Percentiles rank a stretch among this genome's conserved stretches.
Conservation (phyloP, 2,888 invertebrate genomes). For the Platycheirus albimanus region DNA sequence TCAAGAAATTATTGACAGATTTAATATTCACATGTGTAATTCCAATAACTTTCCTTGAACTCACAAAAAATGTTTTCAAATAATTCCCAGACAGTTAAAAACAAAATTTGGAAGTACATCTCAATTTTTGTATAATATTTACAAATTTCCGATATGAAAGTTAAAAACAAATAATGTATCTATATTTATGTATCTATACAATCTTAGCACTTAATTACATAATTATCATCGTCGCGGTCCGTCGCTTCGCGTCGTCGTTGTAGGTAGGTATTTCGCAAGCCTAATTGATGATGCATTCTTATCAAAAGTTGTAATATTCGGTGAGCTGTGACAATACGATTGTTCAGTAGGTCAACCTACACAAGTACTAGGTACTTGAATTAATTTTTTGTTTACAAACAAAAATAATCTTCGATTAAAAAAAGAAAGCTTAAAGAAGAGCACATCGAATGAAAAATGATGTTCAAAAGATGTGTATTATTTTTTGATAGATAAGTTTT, state of each 20-base stretch:
- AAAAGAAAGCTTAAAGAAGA: not conserved
- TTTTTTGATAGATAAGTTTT: too few relatives aligned
- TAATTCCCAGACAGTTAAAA: too few relatives aligned
- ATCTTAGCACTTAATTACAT: not conserved
- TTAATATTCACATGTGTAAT: too few relatives aligned
- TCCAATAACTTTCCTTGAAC: too few relatives aligned
- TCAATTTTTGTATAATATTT: not conserved
- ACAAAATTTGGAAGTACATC: too few relatives aligned
- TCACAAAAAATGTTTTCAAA: too few relatives aligned
- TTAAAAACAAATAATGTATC: not conserved
- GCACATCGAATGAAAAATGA: too few relatives aligned
- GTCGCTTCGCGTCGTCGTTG: too few relatives aligned
- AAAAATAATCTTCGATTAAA: not conserved
- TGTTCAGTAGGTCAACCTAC: slow-evolving; percentile 56
- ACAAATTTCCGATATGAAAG: not conserved
- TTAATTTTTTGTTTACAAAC: slow-evolving; percentile 18
- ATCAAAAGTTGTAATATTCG: slow-evolving; percentile 20
- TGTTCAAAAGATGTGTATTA: too few relatives aligned
- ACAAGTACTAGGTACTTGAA: not conserved
- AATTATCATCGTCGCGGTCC: slow-evolving; percentile 14
- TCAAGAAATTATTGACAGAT: too few relatives aligned
- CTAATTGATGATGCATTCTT: slow-evolving; percentile 20
- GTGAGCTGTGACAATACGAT: slow-evolving; percentile 28
- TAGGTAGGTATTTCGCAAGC: slow-evolving; percentile 12
- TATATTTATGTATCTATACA: too few relatives aligned